A percentile compares a stretch with the other conserved stretches of the same genome.
phyloP scores from a whole-genome alignment of 2,888 invertebrate species.

The Pyralis farinalis region DNA sequence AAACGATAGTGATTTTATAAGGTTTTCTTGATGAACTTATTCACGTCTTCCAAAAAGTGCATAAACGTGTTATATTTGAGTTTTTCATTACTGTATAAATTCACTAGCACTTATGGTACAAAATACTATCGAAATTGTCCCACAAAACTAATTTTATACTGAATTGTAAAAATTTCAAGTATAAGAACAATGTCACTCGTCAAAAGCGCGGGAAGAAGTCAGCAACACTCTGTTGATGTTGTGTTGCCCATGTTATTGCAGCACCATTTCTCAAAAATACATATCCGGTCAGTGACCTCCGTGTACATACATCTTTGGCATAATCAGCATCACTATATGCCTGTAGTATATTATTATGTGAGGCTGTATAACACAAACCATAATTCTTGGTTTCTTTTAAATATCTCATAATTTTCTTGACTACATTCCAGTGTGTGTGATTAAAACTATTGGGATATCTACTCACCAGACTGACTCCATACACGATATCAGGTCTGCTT shows the following conservation, averaged over 20 bases:
- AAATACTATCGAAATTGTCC: no score
- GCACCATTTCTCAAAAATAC: not conserved
- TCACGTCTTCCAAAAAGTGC: no score
- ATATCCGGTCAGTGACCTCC: not conserved
- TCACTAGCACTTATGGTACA: no score
- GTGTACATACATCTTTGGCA: not conserved
- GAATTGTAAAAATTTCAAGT: no score
- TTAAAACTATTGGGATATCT: conserved; percentile 14
- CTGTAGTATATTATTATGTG: conserved; percentile 10
- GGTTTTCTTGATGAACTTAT: no score
- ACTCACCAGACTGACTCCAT: conserved; percentile 19
- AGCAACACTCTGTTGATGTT: not conserved
- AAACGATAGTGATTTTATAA: no score
- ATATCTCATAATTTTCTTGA: conserved; percentile 15
- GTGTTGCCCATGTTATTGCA: not conserved
- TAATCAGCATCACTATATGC: conserved; percentile 19
- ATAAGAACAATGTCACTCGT: no score
- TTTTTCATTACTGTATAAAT: no score
- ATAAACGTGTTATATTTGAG: no score
- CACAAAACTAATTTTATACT: no score
- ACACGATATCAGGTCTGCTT: conserved; percentile 20
- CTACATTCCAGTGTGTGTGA: conserved; percentile 15
- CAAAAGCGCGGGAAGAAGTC: no score
- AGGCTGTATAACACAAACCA: not conserved
- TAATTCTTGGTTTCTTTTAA: conserved; percentile 7